Evolutionary conservation across 1,140 invertebrate genomes (phyloP).

Genomic region (Hycleus cichorii): DNA sequence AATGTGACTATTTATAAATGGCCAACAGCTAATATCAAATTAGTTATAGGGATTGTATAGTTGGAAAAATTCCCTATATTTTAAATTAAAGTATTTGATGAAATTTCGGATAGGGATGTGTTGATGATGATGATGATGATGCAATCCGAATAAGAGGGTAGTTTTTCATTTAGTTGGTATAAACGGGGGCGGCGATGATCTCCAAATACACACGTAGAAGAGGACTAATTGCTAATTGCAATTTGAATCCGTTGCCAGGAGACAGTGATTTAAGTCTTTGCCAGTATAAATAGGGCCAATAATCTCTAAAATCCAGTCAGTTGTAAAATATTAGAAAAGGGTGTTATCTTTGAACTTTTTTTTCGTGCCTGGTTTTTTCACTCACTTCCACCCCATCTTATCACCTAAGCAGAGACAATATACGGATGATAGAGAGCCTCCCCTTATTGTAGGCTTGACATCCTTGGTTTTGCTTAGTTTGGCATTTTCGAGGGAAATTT

Average conservation of each 20-base stretch:
- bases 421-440: no score
- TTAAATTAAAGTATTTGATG: no score
- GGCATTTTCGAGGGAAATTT: no score
- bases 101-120: no score
- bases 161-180: not conserved
- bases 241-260: conserved; percentile 18
- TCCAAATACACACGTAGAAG: conserved; percentile 21
- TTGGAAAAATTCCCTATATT: no score
- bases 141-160: not conserved
- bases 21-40: conserved; percentile 24
- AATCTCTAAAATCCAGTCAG: not conserved
- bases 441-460: no score
- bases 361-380: no score
- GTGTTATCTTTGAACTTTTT: not conserved
- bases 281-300: not conserved
- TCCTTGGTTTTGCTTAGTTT: no score
- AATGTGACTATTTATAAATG: conserved; percentile 22
- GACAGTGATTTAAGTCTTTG: conserved; percentile 1
- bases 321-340: conserved; percentile 7
- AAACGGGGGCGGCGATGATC: conserved; percentile 9
- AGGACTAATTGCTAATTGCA: conserved; percentile 24
- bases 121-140: no score
- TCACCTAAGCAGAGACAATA: no score
- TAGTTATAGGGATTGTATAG: conserved; percentile 2
- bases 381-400: no score